Evolutionary conservation across 2,797 vertebrate genomes (phyloP).

Genomic region (Rhynchonycteris naso): DNA sequence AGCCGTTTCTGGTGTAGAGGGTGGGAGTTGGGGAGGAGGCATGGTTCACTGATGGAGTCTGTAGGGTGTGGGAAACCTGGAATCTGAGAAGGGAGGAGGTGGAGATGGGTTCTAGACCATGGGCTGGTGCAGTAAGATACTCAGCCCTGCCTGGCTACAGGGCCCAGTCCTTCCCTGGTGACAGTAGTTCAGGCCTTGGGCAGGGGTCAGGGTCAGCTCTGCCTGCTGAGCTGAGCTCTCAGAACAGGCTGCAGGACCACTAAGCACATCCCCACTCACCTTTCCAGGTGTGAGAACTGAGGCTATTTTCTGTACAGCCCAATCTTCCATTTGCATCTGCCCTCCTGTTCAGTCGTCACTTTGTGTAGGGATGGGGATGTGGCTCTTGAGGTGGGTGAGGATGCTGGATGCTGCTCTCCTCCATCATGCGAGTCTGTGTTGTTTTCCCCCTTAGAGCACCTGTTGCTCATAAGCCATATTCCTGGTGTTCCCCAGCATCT

Average conservation of each 20-base stretch:
- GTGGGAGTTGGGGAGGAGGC: background rate
- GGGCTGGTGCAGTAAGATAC: too few species aligned
- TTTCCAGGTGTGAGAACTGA: background rate
- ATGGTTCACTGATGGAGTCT: background rate
- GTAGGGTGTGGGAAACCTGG: background rate
- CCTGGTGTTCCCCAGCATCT: too few species aligned
- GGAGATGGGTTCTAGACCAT: too few species aligned
- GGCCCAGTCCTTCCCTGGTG: background rate
- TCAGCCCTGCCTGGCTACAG: too few species aligned
- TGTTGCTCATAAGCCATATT: background rate
- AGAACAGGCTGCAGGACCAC: background rate
- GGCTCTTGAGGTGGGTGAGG: background rate
- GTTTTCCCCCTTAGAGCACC: background rate
- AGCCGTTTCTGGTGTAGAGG: background rate
- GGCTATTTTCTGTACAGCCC: background rate
- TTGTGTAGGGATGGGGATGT: background rate
- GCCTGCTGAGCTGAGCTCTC: background rate
- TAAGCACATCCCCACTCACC: fast-evolving
- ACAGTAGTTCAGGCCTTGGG: background rate
- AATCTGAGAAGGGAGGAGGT: background rate
- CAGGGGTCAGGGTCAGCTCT: background rate
- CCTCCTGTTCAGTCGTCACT: background rate
- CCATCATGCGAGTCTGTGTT: background rate
- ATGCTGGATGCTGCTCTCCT: background rate
- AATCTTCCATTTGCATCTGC: background rate